phyloP scores from a whole-genome alignment of 2,113 vertebrate species.

The Cairina moschata region DNA sequence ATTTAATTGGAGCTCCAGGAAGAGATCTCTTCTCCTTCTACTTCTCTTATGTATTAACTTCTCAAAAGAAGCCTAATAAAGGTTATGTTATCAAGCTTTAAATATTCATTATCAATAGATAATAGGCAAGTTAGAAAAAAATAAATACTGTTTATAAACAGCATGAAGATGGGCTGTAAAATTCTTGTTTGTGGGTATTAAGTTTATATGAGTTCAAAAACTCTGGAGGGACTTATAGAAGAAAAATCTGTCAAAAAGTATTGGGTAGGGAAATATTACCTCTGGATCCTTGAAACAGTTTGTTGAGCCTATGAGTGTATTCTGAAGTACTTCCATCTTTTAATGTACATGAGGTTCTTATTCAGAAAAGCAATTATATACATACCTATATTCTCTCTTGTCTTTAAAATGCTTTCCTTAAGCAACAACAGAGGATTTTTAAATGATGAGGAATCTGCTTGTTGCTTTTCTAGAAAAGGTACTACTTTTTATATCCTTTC shows the following conservation, averaged over 20 bases:
- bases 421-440: neutral
- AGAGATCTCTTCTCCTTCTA: neutral
- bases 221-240: neutral
- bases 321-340: neutral
- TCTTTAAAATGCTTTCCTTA: neutral
- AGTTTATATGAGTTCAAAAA: neutral
- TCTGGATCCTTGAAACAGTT: neutral
- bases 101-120: neutral
- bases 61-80: neutral
- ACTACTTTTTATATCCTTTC: neutral
- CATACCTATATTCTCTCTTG: fast-evolving
- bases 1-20: neutral
- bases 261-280: neutral
- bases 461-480: neutral
- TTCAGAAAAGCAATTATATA: neutral
- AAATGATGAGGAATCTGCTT: fast-evolving
- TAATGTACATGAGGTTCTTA: neutral
- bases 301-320: neutral
- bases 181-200: neutral
- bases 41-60: neutral
- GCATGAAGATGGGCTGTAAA: neutral
- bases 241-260: neutral
- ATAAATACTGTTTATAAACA: neutral
- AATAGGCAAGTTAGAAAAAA: neutral
- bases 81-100: neutral